These are phyloP conservation scores for Thyatira batis DNA, from an alignment of 2,888 invertebrate genomes.

Conservation along the genomic window DNA sequence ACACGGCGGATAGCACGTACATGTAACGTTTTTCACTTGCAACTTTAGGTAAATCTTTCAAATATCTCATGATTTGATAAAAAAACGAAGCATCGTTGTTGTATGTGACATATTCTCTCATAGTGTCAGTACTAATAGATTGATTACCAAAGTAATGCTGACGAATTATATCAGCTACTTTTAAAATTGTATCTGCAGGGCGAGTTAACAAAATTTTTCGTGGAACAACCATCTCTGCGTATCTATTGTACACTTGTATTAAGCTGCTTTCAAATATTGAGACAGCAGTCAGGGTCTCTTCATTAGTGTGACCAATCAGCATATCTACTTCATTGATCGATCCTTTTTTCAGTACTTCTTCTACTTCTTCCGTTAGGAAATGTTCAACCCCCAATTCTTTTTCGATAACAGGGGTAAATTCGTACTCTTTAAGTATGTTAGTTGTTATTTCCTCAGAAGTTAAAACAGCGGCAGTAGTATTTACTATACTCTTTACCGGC, in stretches of 20 bases:
- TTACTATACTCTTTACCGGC: constrained; percentile 31
- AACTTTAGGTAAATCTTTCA: constrained; percentile 23
- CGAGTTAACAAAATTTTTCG: constrained; percentile 31
- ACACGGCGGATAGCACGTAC: constrained; percentile 42
- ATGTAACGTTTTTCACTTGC: constrained; percentile 31
- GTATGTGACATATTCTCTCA: constrained; percentile 36
- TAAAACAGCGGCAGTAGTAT: constrained; percentile 26
- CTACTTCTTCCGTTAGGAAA: constrained; percentile 36
- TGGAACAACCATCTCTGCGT: constrained; percentile 41
- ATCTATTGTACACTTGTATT: constrained; percentile 25
- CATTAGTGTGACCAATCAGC: constrained; percentile 85
- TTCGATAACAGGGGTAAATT: constrained; percentile 44
- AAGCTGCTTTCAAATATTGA: constrained; percentile 12
- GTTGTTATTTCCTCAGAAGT: constrained; percentile 23
- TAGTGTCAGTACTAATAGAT: constrained; percentile 19
- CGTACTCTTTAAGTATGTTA: constrained; percentile 28
- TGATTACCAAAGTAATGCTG: constrained; percentile 43
- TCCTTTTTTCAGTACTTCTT: constrained; percentile 54
- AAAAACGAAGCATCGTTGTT: constrained; percentile 25
- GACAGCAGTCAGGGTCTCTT: constrained; percentile 79
- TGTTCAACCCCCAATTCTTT: constrained; percentile 38
- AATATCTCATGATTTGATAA: constrained; percentile 31
- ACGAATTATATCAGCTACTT: constrained; percentile 37
- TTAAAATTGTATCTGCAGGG: constrained; percentile 24
- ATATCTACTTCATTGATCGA: constrained; percentile 80